Evolutionary conservation across 1,140 invertebrate genomes (phyloP).

Genomic region (Leptinotarsa defecta): DNA sequence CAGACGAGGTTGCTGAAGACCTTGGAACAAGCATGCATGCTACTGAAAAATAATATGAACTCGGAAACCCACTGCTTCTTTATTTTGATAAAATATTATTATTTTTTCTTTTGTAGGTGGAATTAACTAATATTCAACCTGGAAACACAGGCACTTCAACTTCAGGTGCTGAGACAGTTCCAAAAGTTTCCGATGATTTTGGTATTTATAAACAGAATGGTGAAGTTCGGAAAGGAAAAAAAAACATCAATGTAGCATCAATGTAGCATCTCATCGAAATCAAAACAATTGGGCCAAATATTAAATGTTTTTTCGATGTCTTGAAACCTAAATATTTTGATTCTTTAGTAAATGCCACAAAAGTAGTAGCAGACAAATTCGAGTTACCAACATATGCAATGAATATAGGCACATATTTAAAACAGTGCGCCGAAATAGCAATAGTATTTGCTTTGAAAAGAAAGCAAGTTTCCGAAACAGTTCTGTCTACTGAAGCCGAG

Average conservation of each 20-base stretch:
- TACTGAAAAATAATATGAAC: neutral
- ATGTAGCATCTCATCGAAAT: conserved; percentile 30
- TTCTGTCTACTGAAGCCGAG: conserved; percentile 29
- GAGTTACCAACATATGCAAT: conserved; percentile 22
- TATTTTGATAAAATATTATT: neutral
- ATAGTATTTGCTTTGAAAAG: conserved; percentile 16
- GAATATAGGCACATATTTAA: conserved; percentile 29
- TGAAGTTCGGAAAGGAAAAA: conserved; percentile 8
- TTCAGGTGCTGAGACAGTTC: neutral
- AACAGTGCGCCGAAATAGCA: conserved; percentile 24
- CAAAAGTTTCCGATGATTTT: conserved; percentile 1
- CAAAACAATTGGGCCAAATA: conserved; percentile 26
- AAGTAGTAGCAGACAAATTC: conserved; percentile 17
- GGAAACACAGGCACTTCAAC: neutral
- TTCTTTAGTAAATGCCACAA: conserved; percentile 24
- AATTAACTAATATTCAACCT: neutral
- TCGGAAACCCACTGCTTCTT: neutral
- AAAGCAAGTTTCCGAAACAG: conserved; percentile 29
- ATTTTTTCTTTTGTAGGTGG: neutral
- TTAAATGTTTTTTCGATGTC: conserved; percentile 28
- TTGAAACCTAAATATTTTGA: conserved; percentile 30
- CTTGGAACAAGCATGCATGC: neutral
- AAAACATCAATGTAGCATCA: conserved; percentile 15
- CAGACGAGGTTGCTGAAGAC: neutral
- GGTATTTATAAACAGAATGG: neutral